phyloP scores from a whole-genome alignment of 2,113 vertebrate species.

The Syngnathoides biaculeatus region DNA sequence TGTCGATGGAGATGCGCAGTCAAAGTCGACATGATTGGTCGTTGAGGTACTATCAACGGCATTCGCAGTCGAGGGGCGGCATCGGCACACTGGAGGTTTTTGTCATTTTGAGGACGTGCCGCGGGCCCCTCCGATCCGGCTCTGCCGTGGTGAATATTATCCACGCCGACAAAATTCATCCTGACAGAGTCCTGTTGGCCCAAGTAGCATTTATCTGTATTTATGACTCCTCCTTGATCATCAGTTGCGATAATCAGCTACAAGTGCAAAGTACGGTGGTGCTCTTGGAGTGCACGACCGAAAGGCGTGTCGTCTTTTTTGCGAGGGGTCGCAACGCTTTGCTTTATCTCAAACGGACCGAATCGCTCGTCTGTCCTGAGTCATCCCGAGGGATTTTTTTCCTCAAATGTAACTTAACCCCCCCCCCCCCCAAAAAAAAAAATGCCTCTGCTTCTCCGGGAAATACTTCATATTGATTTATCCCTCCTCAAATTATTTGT shows the following conservation, averaged over 20 bases:
- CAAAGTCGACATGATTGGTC: neutral
- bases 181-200: slow-evolving; percentile 50
- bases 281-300: neutral
- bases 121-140: slow-evolving; percentile 16
- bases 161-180: slow-evolving; percentile 23
- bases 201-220: slow-evolving; percentile 48
- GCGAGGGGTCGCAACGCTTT: neutral
- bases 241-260: slow-evolving; percentile 37
- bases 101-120: slow-evolving; percentile 9
- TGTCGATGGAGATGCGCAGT: no score
- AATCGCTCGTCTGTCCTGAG: neutral
- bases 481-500: no score
- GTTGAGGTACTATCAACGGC: neutral
- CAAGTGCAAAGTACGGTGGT: neutral
- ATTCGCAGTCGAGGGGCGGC: neutral
- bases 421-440: no score
- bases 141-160: slow-evolving; percentile 1
- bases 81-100: neutral
- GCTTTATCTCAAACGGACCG: neutral
- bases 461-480: no score
- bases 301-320: slow-evolving; percentile 12
- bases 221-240: slow-evolving; percentile 37
- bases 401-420: no score
- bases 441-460: no score
- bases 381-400: neutral